phyloP scores from a whole-genome alignment of 2,888 invertebrate genomes.

The Sminthurinus aureus region DNA sequence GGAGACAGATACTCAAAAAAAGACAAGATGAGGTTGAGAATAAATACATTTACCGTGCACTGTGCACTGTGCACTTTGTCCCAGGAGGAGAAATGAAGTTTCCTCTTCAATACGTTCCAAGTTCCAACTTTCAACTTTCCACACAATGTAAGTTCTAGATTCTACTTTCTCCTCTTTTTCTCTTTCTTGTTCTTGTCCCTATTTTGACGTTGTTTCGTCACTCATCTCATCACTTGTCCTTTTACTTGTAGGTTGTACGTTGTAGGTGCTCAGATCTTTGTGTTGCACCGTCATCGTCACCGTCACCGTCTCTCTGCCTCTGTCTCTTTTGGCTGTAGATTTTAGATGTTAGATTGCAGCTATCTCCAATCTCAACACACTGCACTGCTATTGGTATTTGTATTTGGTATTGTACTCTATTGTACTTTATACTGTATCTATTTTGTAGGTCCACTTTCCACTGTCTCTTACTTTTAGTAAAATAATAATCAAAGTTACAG shows the following conservation, averaged over 20 bases:
- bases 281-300: no score
- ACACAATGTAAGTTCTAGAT: no score
- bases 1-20: background rate
- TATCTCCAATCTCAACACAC: no score
- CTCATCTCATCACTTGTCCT: conserved; percentile 6
- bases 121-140: background rate
- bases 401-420: background rate
- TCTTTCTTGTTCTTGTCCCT: no score
- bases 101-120: background rate
- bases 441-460: background rate
- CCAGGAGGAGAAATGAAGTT: background rate
- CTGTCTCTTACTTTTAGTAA: background rate
- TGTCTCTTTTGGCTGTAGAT: background rate
- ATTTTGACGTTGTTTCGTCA: conserved; percentile 5
- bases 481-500: conserved; percentile 32
- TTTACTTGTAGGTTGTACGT: background rate
- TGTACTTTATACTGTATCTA: background rate
- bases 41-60: no score
- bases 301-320: background rate
- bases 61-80: background rate
- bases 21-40: no score
- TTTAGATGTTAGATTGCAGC: no score
- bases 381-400: no score
- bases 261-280: no score
- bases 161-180: background rate